Percentiles rank a stretch among this genome's conserved stretches.
These are phyloP conservation scores for Nephila pilipes DNA, from an alignment of 1,140 invertebrate genomes.

Conservation along the genomic window DNA sequence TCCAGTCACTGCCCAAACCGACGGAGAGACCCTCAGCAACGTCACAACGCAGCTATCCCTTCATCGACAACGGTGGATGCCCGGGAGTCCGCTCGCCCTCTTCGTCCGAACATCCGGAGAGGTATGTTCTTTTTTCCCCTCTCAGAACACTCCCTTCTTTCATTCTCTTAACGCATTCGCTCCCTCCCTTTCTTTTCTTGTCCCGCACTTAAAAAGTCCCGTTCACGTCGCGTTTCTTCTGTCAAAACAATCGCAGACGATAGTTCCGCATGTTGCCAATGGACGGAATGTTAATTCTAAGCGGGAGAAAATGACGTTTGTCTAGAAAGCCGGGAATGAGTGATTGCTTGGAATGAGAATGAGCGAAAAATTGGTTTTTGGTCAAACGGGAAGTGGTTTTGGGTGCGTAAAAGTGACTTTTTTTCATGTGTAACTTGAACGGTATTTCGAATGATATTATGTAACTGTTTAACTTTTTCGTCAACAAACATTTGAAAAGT, in stretches of 20 bases:
- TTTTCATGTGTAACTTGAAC: too few relatives aligned
- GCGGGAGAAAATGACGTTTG: conserved; percentile 6
- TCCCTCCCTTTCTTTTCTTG: neutral
- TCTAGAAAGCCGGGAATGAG: conserved; percentile 15
- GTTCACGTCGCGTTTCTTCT: neutral
- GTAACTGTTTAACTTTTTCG: too few relatives aligned
- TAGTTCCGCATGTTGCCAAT: conserved; percentile 33
- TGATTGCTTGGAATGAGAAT: neutral
- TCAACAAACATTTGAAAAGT: too few relatives aligned
- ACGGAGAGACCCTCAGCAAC: neutral
- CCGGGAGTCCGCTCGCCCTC: neutral
- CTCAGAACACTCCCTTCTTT: neutral
- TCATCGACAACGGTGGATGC: neutral
- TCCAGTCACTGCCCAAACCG: conserved; percentile 30
- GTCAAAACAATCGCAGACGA: conserved; percentile 28
- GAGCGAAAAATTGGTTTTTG: neutral
- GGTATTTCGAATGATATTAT: too few relatives aligned
- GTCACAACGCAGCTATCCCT: conserved; percentile 41
- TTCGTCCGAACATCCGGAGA: neutral
- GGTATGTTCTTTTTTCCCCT: neutral
- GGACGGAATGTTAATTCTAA: conserved; percentile 17
- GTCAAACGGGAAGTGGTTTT: neutral
- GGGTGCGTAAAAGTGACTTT: too few relatives aligned
- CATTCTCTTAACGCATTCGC: neutral
- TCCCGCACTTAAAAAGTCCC: neutral